Conservation (phyloP, 2,888 invertebrate genomes). For the Prenolepis imparis region DNA sequence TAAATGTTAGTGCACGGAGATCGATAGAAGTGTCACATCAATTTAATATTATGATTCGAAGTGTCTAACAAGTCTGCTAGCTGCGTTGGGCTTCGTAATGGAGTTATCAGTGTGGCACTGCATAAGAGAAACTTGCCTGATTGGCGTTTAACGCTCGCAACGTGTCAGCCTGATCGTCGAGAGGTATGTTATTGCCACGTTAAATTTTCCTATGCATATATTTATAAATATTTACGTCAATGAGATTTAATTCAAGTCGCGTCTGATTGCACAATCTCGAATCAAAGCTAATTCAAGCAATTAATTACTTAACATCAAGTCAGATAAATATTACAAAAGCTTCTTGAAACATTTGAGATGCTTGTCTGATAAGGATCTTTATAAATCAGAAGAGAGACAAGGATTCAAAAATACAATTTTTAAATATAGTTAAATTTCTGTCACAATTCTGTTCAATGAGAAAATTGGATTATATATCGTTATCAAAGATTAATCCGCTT, state of each 20-base stretch:
- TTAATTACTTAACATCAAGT: not conserved
- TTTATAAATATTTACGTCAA: not conserved
- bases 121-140: conserved; percentile 56
- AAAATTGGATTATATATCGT: not conserved
- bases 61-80: conserved; percentile 55
- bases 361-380: not conserved
- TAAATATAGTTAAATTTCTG: not conserved
- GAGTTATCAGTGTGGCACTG: conserved; percentile 51
- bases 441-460: not conserved
- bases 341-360: not conserved
- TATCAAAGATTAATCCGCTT: not conserved
- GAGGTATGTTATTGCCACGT: conserved; percentile 25
- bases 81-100: conserved; percentile 43
- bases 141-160: conserved; percentile 52
- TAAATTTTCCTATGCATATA: conserved; percentile 20
- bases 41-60: conserved; percentile 56
- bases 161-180: conserved; percentile 35
- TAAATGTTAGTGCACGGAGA: conserved; percentile 27
- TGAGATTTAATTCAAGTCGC: not conserved
- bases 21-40: conserved; percentile 54
- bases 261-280: not conserved
- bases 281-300: not conserved
- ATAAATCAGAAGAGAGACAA: not conserved
- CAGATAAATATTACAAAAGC: not conserved
- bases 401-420: not conserved